Evolutionary conservation across 2,888 invertebrate species (phyloP), one percentile per base, ranked within the genome.

Genomic region (Andrena trimmerana): DNA sequence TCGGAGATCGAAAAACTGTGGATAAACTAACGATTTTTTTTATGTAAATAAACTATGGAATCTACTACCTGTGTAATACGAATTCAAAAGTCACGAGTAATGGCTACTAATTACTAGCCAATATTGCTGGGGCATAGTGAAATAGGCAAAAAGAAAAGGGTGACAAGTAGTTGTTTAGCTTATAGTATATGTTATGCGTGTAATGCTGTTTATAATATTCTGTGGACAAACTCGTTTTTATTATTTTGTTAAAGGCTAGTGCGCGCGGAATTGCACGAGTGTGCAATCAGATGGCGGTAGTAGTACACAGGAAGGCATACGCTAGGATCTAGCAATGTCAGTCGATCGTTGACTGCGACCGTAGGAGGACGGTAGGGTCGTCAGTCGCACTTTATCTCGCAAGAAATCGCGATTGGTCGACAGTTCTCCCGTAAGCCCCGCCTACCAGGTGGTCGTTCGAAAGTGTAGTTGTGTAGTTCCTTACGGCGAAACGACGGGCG

Each of bases 381-480:
- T 60, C 76, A 60, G 69, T 85, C 83, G 76, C 67, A 70, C 59
- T 77, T 65, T 83, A 73, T 78, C 54, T 52, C 33, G 54, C 66
- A 67, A 57, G 33, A 60, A 72, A 31, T 50, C 76, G 69, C 70
- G 84, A 89, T 89, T 89, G 89, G 89, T 68, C 70, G 70, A 79
- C 70, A 66, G 82, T 74, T 83, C 80, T 84, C 81, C 73, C 73
- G 80, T 73, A 87, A 84, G 85, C 93, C 90, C 93, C 93, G 92
- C 93, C 93, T 92, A 92, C 91, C 92, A 91, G 91, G 92, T 92
- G 92, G 92, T 91, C 88, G 91, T 92, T 92, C 90, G 92, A 92
- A 92, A 93, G 93, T 93, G 91, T 92, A 92, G 90, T 92, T 91
- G 92, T 91, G 90, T 93, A 92, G 92, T 93, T 91, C 90, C 90